Evolutionary conservation across 2,888 invertebrate species (phyloP), one percentile per base, ranked within the genome.

Genomic region (Pyrrhosoma nymphula): DNA sequence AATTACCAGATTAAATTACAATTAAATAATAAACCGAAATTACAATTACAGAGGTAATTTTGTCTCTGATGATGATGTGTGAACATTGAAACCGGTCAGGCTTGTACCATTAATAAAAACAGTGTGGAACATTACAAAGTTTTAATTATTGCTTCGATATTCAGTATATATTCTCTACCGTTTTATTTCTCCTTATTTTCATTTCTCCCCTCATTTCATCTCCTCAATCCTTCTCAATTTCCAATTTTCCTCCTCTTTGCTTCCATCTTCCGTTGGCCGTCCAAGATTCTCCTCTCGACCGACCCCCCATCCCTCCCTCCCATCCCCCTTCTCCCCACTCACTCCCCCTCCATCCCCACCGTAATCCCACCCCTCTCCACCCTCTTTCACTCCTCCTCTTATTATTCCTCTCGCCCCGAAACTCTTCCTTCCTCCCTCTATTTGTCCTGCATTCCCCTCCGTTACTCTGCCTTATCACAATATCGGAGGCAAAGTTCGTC

Each of bases 401-500:
- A 82, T 82, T 82, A 82, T 82, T 35, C 82, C 82, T 82, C 30
- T 82, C 30, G 23, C 30, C 82, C 35, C 35, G 14, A 82, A 82
- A 82, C 82, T 82, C 82, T 82, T 35, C 82, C 82, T 82, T 35
- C 82, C 82, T 30, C 35, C 82, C 82, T 82, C 35, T 82, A 82
- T 82, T 82, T 82, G 82, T 82, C 82, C 82, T 82, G 35, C 14
- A 82, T 82, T 82, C 82, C 35, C 82, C n/a, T 82, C 82, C 30
- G 82, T 82, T 82, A 82, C 82, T 82, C 82, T 35, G 82, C 35
- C 30, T 82, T 82, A 82, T 82, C 82, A 82, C 35, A 82, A 82
- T 82, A 82, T 82, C 82, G 82, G 82, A 82, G 82, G 82, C 82
- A 82, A 82, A 82, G 82, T 82, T 82, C 82, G 35, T 82, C 82